phyloP scores from a whole-genome alignment of 2,113 vertebrate genomes.

The Triplophysa dalaica region DNA sequence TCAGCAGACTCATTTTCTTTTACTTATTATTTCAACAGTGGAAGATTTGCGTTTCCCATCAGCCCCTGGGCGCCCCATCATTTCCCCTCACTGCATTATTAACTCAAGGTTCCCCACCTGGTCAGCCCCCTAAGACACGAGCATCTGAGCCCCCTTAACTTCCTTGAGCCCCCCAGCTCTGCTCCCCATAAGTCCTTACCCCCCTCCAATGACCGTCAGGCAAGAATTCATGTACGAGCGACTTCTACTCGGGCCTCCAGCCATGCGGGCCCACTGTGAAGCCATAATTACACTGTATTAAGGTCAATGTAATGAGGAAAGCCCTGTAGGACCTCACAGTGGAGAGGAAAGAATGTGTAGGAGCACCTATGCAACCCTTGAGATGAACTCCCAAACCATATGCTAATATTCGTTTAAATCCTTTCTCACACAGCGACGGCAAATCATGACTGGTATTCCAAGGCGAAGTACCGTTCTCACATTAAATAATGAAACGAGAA shows the following conservation, averaged over 20 bases:
- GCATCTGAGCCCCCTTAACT: slow-evolving; percentile 42
- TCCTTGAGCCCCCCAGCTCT: slow-evolving; percentile 4
- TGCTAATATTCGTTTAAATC: slow-evolving; percentile 23
- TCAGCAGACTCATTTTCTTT: not conserved
- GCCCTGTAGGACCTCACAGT: slow-evolving; percentile 40
- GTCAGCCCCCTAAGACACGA: slow-evolving; percentile 14
- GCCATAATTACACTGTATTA: slow-evolving; percentile 58
- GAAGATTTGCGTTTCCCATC: slow-evolving; percentile 13
- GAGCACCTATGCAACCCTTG: slow-evolving; percentile 34
- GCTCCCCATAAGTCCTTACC: slow-evolving; percentile 35
- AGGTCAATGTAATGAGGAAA: slow-evolving; percentile 54
- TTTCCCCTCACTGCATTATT: slow-evolving; percentile 55
- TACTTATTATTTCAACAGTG: not conserved
- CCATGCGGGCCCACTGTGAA: slow-evolving; percentile 33
- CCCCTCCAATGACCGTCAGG: slow-evolving; percentile 47
- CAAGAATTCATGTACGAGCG: slow-evolving; percentile 42
- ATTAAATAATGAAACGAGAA: slow-evolving; percentile 11
- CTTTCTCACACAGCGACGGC: not conserved
- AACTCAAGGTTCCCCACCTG: slow-evolving; percentile 26
- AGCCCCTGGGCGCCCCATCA: slow-evolving; percentile 21
- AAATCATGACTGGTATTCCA: slow-evolving; percentile 20
- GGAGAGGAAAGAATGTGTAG: slow-evolving; percentile 34
- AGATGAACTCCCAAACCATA: slow-evolving; percentile 28
- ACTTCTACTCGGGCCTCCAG: slow-evolving; percentile 46
- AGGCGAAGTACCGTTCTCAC: not conserved